phyloP scores from a whole-genome alignment of 2,113 vertebrate genomes.

The Lichenostomus cassidix region DNA sequence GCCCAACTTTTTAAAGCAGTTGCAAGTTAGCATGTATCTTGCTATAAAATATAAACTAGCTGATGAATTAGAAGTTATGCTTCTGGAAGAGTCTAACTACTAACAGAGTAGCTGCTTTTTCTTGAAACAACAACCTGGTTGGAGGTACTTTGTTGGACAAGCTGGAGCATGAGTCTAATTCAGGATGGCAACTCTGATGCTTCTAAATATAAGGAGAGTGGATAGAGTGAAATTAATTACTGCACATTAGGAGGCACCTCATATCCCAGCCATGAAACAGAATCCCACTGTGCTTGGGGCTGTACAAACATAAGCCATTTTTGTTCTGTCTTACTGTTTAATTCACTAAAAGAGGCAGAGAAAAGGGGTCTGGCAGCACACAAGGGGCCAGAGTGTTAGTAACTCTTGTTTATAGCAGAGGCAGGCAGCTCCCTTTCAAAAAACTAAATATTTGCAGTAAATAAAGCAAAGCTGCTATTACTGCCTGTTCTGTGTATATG shows the following conservation, averaged over 20 bases:
- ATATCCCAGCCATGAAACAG: background rate
- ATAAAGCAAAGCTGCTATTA: constrained; percentile 18
- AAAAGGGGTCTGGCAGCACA: background rate
- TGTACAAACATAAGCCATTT: constrained; percentile 16
- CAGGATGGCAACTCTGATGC: constrained; percentile 11
- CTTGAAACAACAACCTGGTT: background rate
- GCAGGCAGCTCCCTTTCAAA: constrained; percentile 3
- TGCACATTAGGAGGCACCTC: constrained; percentile 24
- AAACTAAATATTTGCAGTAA: constrained; percentile 14
- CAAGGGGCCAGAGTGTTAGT: background rate
- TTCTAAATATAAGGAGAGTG: constrained; percentile 32
- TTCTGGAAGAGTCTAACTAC: background rate
- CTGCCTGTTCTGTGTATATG: background rate
- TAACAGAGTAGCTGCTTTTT: background rate
- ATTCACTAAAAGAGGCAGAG: background rate
- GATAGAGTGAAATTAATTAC: constrained; percentile 32
- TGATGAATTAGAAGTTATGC: background rate
- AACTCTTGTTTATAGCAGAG: constrained; percentile 5
- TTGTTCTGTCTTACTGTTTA: constrained; percentile 9
- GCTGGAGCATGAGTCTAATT: constrained; percentile 27
- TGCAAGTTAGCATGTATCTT: background rate
- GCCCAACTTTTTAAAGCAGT: background rate
- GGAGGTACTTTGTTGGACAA: constrained; percentile 9
- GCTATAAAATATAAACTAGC: background rate
- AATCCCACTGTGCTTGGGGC: constrained; percentile 17